phyloP scores from a whole-genome alignment of 2,888 invertebrate genomes.

The Desoria tigrina region DNA sequence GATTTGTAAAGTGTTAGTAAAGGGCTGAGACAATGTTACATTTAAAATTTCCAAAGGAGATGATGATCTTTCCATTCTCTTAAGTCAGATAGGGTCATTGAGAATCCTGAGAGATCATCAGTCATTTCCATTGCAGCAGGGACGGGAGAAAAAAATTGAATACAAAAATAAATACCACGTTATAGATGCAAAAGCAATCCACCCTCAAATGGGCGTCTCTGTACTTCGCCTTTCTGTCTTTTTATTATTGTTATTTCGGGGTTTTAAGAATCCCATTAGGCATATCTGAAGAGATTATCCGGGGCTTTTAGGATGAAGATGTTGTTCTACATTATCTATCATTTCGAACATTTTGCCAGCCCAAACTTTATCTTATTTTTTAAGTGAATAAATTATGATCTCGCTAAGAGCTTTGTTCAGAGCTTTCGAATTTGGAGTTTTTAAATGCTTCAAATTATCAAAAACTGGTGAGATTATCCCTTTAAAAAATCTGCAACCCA shows the following conservation, averaged over 20 bases:
- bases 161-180: neutral
- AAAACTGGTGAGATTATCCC: no score
- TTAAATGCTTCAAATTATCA: no score
- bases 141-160: neutral
- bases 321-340: no score
- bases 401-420: no score
- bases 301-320: no score
- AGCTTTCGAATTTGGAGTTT: no score
- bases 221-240: neutral
- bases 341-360: no score
- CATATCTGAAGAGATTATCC: slow-evolving; percentile 17
- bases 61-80: slow-evolving; percentile 31
- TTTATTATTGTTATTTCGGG: slow-evolving; percentile 18
- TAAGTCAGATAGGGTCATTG: slow-evolving; percentile 23
- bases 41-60: slow-evolving; percentile 10
- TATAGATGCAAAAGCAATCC: slow-evolving; percentile 7
- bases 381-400: no score
- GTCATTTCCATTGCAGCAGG: slow-evolving; percentile 1
- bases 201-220: slow-evolving; percentile 21
- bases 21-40: slow-evolving; percentile 5
- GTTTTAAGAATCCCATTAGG: slow-evolving; percentile 23
- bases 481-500: no score
- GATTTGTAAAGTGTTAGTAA: slow-evolving; percentile 4
- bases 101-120: slow-evolving; percentile 28
- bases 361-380: no score